These are phyloP conservation scores for Chrysogorgia sp. DNA, from an alignment of 92 coral and sea anemone genomes.

Conservation along the genomic window DNA sequence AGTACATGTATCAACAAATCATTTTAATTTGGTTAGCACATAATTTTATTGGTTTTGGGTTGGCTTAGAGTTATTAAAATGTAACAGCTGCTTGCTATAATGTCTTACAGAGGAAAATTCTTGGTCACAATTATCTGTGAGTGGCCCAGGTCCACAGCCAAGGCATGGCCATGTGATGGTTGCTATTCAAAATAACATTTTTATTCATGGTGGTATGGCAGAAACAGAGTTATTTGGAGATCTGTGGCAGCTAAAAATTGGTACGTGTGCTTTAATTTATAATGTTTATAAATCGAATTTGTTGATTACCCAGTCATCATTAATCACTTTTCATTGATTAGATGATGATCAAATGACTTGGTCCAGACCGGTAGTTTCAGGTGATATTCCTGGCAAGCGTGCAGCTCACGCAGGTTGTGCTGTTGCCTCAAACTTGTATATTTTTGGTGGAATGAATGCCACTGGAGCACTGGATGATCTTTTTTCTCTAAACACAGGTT, in stretches of 20 bases:
- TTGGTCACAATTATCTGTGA: conserved; percentile 71
- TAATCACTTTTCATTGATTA: background rate
- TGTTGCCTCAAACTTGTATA: conserved; percentile 59
- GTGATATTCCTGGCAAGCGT: conserved; percentile 71
- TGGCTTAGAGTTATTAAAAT: no score
- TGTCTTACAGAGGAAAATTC: conserved; percentile 59
- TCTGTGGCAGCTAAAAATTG: conserved; percentile 75
- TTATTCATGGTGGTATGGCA: conserved; percentile 97
- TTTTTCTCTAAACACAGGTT: conserved; percentile 79
- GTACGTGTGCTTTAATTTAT: conserved; percentile 28
- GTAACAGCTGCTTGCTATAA: no score
- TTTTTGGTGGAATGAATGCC: conserved; percentile 96
- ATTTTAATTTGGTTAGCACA: no score
- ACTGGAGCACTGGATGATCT: conserved; percentile 88
- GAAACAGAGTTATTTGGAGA: conserved; percentile 80
- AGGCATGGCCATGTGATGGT: conserved; percentile 96
- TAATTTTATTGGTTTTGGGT: no score
- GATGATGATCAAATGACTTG: conserved; percentile 63
- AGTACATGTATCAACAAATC: no score
- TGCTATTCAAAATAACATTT: conserved; percentile 79
- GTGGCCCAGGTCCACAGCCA: conserved; percentile 70
- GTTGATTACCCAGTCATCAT: no score
- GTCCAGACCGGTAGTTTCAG: conserved; percentile 66
- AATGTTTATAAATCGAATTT: background rate
- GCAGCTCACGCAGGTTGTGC: conserved; percentile 92